Evolutionary conservation across 2,888 invertebrate species (phyloP), one percentile per base, ranked within the genome.

Genomic region (Drosophila fulvimacula): DNA sequence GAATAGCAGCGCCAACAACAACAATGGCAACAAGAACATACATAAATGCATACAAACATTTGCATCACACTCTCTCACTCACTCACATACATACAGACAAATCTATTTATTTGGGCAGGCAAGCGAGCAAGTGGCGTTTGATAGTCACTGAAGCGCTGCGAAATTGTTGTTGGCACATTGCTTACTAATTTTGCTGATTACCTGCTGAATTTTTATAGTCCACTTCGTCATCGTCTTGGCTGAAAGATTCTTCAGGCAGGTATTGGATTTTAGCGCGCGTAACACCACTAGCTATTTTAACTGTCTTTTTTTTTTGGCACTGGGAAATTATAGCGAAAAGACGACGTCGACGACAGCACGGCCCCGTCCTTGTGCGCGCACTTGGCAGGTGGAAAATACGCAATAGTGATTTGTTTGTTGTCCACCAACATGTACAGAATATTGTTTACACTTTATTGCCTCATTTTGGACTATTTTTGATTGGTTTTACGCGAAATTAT

Each of bases 271-370:
- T 30, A 55, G 44, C 60, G 76, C 69, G 59, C 57, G 21, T 60
- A 70, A 75, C 41, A 39, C 55, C 19, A 55, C 41, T 3, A 30
- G 59, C 42, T 46, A 36, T 38, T 34, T 57, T 27, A 44, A 73
- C 69, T 57, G 63, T 68, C n/a, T 70, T 59, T 44, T 5, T 38
- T 60, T 81, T 82, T 82, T 85, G 82, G 83, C 82, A 82, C 83
- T 82, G 65, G 61, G 64, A 77, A 82, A 73, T 76, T 77, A 77
- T 36, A 67, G 62, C 65, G 59, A 75, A 75, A 70, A 17, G 53
- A 57, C 72, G 60, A 67, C 55, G 60, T 57, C 34, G 21, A 39
- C 60, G 44, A 41, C 49, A 59, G 44, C 53, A 49, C 49, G 34
- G 60, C 32, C n/a, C 67, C 57, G 68, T 76, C 77, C 78, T 73